A percentile compares a stretch with the other conserved stretches of the same genome.
Evolutionary conservation across 2,888 invertebrate genomes (phyloP).

Genomic region (Antheraea yamamai): DNA sequence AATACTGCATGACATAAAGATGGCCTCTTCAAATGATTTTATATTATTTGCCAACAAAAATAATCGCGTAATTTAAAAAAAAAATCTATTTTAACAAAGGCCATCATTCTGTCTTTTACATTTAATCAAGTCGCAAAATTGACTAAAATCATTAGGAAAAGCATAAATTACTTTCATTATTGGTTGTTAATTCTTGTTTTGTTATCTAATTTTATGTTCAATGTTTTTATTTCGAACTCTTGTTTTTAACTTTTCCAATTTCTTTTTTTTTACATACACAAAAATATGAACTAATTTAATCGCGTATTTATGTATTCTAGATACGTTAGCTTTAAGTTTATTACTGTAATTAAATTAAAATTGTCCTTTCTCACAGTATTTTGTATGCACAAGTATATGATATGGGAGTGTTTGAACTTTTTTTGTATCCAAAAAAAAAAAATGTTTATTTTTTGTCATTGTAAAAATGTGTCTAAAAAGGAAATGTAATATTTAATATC

Average conservation of each 20-base stretch:
- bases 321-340: constrained; percentile 73
- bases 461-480: constrained; percentile 36
- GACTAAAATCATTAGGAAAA: neutral
- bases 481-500: constrained; percentile 23
- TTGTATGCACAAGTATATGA: constrained; percentile 49
- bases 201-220: constrained; percentile 77
- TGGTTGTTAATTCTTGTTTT: constrained; percentile 76
- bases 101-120: too few species aligned
- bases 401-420: constrained; percentile 62
- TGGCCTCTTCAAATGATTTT: too few species aligned
- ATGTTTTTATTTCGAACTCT: constrained; percentile 58
- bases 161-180: constrained; percentile 26
- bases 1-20: too few species aligned
- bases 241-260: constrained; percentile 46
- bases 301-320: constrained; percentile 75
- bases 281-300: constrained; percentile 53
- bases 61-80: neutral
- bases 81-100: too few species aligned
- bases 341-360: constrained; percentile 54
- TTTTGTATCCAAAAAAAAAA: constrained; percentile 29
- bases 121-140: neutral
- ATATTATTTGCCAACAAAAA: neutral
- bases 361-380: constrained; percentile 54
- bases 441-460: constrained; percentile 26
- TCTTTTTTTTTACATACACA: constrained; percentile 40